Evolutionary conservation across 2,888 invertebrate genomes (phyloP), one percentile per base, ranked within the genome.

Genomic region (Apodemia duryi): DNA sequence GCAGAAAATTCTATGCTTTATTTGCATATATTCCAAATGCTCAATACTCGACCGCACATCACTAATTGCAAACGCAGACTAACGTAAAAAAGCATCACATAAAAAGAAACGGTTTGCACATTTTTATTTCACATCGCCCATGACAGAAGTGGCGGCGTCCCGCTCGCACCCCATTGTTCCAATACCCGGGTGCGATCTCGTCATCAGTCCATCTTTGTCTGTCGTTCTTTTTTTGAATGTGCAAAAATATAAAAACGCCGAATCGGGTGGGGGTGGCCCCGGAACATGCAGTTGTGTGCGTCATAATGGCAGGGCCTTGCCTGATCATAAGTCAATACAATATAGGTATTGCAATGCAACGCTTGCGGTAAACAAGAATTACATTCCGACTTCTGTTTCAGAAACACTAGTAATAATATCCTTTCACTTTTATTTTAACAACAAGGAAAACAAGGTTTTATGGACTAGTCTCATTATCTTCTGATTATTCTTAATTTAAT

Each of bases 1-100:
- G 73, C 73, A 70, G 69, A 71, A 71, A 71, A 73, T 68, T 71
- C 72, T 70, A 72, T 70, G 63, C 68, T 67, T 63, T 21, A 21
- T 90, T 87, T 86, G 84, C 88, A 88, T 88, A 79, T 76, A 83
- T 80, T 80, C 83, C 83, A 84, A 84, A 85, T 83, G 76, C 81
- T 81, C 85, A 80, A 81, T 82, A 80, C 77, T 81, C 80, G 85
- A 84, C 85, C 86, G 82, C 88, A 87, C 88, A 89, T 85, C 88
- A 88, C 91, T 91, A 91, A 91, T 91, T 91, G 90, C 86, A 79
- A 89, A 90, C 89, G 90, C 90, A 90, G 89, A 91, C 91, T 87
- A 88, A 87, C 85, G 85, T 82, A 91, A 91, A 90, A 90, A 88
- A 88, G 84, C 87, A 89, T 88, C 86, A 86, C 90, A 89, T 88